Evolutionary conservation across 35 echinoderm and acorn worm genomes (phyloP), one percentile per base, ranked within the genome.

Genomic region (Diadema setosum): DNA sequence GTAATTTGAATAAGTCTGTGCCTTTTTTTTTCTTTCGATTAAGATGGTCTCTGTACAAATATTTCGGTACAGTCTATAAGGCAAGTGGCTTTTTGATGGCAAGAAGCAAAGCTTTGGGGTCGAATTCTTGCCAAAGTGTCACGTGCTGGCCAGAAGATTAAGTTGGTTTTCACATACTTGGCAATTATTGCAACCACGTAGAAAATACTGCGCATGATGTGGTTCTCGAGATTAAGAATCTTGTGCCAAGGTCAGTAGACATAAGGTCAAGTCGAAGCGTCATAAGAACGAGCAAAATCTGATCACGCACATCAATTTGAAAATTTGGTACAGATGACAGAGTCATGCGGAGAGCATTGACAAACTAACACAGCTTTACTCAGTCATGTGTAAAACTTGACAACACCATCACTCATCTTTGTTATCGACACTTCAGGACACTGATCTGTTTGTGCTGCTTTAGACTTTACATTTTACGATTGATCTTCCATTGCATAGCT

Each of bases 61-160:
- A 89, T 65, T 59, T 89, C 76, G 12, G 75, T 82, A 37, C 87
- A 89, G 23, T 89, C 87, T 40, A 89, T 89, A 6, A 89, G 81
- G 76, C 87, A 89, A 45, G 57, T 82, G 24, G 52, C 87, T 64
- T 65, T 82, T 15, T 46, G 76, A 20, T 81, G 58, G 23, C 36
- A 32, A 39, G 33, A 20, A 24, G 25, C 18, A 23, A 89, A 82
- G 65, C 87, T 82, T 26, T 39, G 16, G 7, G 81, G 82, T 31
- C 81, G 23, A 73, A 76, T 60, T 40, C 82, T 85, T 36, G 45
- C 20, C 14, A 91, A 27, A 11, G 61, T 91, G 39, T 85, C 89
- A 15, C 89, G 27, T 40, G 89, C 31, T 3, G 49, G 82, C 82
- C 89, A 91, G 27, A 91, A 26, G 17, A 91, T 65, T 3, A 58